Percentiles rank a stretch among this genome's conserved stretches.
Evolutionary conservation across 64 coral and sea anemone genomes (phyloP).

Genomic region (Montipora foliosa): DNA sequence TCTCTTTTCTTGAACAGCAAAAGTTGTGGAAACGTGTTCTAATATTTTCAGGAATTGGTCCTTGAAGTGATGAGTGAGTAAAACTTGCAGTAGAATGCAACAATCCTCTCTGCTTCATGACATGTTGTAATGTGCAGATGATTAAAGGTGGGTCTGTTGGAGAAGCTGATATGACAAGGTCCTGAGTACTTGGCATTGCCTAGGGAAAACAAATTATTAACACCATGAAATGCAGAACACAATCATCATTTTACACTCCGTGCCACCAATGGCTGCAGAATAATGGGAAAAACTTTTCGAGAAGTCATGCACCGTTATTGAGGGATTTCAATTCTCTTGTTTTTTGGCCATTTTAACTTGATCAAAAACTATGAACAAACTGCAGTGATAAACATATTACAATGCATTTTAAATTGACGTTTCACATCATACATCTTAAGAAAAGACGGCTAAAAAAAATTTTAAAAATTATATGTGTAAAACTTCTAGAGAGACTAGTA

Average conservation of each 20-base stretch:
- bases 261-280: too few species aligned
- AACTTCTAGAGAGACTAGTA: too few species aligned
- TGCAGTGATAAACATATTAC: too few species aligned
- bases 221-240: neutral
- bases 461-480: too few species aligned
- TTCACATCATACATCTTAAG: too few species aligned
- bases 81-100: conserved; percentile 67
- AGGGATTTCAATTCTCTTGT: too few species aligned
- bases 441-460: too few species aligned
- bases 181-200: conserved; percentile 62
- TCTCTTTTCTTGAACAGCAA: conserved; percentile 3
- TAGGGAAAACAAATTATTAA: neutral
- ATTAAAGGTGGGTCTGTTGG: conserved; percentile 86
- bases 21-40: conserved; percentile 52
- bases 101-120: conserved; percentile 71
- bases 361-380: too few species aligned
- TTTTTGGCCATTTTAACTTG: too few species aligned
- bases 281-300: too few species aligned
- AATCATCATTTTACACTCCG: neutral
- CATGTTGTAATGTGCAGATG: conserved; percentile 65
- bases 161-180: conserved; percentile 89
- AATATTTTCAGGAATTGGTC: conserved; percentile 27
- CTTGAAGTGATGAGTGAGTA: conserved; percentile 76
- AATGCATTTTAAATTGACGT: too few species aligned
- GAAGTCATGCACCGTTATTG: too few species aligned